Conservation (phyloP, 2,797 vertebrate genomes). For the Pempheris klunzingeri region DNA sequence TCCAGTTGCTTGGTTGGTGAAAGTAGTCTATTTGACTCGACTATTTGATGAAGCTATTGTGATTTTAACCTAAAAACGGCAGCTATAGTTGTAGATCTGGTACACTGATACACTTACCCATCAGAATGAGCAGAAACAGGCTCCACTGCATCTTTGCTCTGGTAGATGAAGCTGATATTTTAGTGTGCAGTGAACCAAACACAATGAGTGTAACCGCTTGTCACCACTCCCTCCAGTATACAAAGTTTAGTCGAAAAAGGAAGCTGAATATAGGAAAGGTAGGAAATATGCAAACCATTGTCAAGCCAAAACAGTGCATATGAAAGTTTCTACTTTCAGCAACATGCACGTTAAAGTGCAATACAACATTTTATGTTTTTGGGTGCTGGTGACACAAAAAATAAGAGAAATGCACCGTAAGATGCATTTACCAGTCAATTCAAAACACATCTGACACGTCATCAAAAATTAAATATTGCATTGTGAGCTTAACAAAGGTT, state of each 20-base stretch:
- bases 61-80: too few species aligned
- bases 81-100: too few species aligned
- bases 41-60: too few species aligned
- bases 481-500: not conserved
- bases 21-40: too few species aligned
- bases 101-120: slow-evolving; percentile 37
- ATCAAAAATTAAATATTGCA: not conserved
- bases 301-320: not conserved
- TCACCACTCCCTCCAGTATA: not conserved
- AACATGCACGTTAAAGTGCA: not conserved
- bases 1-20: too few species aligned
- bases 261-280: not conserved
- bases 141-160: not conserved
- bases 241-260: not conserved
- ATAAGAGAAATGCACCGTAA: not conserved
- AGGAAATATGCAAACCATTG: not conserved
- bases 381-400: not conserved
- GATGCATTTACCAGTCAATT: not conserved
- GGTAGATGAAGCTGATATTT: not conserved
- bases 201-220: not conserved
- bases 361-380: not conserved
- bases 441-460: not conserved
- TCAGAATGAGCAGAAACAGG: slow-evolving; percentile 41
- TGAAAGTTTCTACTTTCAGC: too few species aligned
- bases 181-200: not conserved